Conservation (phyloP, 2,797 vertebrate genomes). For the Tauraco hartlaubi region DNA sequence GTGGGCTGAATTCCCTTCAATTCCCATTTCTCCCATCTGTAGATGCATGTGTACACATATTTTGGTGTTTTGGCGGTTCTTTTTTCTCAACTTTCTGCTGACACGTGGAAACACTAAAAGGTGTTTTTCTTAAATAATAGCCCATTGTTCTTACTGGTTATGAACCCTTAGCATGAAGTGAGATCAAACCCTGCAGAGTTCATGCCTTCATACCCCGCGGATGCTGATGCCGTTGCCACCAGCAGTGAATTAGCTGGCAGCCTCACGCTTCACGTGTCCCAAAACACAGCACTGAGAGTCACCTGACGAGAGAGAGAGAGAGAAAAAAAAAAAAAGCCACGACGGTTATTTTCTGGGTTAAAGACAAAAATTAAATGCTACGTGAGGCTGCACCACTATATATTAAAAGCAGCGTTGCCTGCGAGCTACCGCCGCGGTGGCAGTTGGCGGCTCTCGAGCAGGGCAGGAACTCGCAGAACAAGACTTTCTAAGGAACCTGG, state of each 20-base stretch:
- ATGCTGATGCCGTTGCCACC: background rate
- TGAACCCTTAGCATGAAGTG: background rate
- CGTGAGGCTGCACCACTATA: background rate
- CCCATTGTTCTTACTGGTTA: constrained; percentile 11
- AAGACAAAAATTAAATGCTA: background rate
- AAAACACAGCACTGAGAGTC: background rate
- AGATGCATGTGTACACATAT: accelerated
- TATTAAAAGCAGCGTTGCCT: constrained; percentile 43
- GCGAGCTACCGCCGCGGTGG: background rate
- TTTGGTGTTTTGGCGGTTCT: background rate
- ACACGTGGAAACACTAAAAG: constrained; percentile 26
- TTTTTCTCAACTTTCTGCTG: constrained; percentile 8
- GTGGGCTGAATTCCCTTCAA: background rate
- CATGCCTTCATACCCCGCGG: background rate
- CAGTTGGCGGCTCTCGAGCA: background rate
- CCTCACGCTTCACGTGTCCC: background rate
- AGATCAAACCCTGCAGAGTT: background rate
- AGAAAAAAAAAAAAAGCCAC: background rate
- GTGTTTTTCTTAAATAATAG: background rate
- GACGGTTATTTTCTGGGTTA: background rate
- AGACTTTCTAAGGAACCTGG: constrained; percentile 64
- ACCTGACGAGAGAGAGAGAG: background rate
- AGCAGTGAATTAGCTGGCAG: background rate
- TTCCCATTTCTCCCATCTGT: background rate
- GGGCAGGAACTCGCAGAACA: constrained; percentile 7